Base-by-base conservation (phyloP, 1,140 invertebrate species). In the Sycophila sp. region DNA sequence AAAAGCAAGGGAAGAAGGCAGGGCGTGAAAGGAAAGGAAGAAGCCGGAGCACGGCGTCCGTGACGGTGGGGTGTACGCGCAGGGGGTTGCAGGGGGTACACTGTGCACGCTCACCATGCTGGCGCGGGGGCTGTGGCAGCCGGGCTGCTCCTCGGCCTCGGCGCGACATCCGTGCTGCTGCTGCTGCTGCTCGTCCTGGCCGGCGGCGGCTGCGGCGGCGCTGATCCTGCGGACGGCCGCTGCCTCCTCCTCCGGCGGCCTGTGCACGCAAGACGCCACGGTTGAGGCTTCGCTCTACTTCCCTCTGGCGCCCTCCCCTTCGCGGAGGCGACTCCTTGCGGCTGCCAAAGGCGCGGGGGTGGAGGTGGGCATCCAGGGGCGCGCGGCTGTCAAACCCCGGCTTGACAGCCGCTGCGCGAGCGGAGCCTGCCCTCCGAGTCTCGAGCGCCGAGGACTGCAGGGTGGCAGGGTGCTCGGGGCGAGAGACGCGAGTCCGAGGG, bases 41-140 rank as follows among this genome's bases (percentile, higher is more conserved):
- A n/a, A n/a, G n/a, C n/a, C n/a, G n/a, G n/a, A n/a, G n/a, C n/a
- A n/a, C n/a, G n/a, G n/a, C n/a, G n/a, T n/a, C n/a, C n/a, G n/a
- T n/a, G n/a, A n/a, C n/a, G n/a, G n/a, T n/a, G n/a, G n/a, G n/a
- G n/a, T n/a, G n/a, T n/a, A n/a, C n/a, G n/a, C n/a, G n/a, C n/a
- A n/a, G n/a, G n/a, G n/a, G n/a, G n/a, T n/a, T n/a, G n/a, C n/a
- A n/a, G n/a, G n/a, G n/a, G n/a, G n/a, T n/a, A n/a, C n/a, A n/a
- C n/a, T n/a, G n/a, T n/a, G n/a, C n/a, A n/a, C n/a, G n/a, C 55
- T 60, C 40, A 70, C 58, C 59, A 63, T 64, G 28, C 30, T 69
- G 7, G 26, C 24, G 26, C 24, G 30, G 17, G 40, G 69, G 22
- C 32, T 42, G 24, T 5, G 19, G 60, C n/a, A 53, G 56, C 58